Evolutionary conservation across 2,113 vertebrate species (phyloP), one percentile per base, ranked within the genome.

Genomic region (Platycercus adscitus): DNA sequence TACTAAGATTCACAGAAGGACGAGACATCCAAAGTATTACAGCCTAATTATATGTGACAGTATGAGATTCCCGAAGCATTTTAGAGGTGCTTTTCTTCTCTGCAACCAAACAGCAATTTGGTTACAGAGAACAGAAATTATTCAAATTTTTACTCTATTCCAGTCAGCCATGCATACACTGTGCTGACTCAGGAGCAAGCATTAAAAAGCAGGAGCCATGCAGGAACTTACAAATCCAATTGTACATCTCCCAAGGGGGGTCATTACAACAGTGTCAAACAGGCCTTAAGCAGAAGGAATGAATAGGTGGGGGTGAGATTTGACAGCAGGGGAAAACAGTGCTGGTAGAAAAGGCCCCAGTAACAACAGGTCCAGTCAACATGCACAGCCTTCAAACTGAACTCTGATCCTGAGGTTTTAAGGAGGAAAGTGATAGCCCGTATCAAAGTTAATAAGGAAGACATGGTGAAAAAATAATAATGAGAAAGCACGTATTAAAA

Each of bases 141-240:
- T 81, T 96, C 69, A 82, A 31, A 79, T 71, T 65, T 92, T 72
- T 56, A 58, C 47, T 70, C 41, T 88, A 63, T 60, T 88, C 81
- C 88, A 84, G 77, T 81, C 69, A 91, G 87, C 87, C 63, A 64
- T 69, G 72, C 81, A 37, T 73, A 58, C 4, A 23, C 44, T 86
- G 44, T 86, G 85, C 88, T 94, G 94, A 92, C 81, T 95, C 95
- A 95, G 85, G 71, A 89, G 52, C 66, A 88, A 96, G 75, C 77
- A 84, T 86, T 75, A 94, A 91, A 84, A 96, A 89, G 80, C 80
- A 68, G 60, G 47, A 94, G 89, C 72, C 49, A 18, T 49, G 56
- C 1, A 8, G 75, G 77, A 77, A 71, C 73, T 81, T 84, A 71
- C 52, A 86, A 65, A 84, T 73, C 61, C 71, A 58, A 84, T 31